Conservation (phyloP, 2,797 vertebrate species). For the Myotis pilosus region DNA sequence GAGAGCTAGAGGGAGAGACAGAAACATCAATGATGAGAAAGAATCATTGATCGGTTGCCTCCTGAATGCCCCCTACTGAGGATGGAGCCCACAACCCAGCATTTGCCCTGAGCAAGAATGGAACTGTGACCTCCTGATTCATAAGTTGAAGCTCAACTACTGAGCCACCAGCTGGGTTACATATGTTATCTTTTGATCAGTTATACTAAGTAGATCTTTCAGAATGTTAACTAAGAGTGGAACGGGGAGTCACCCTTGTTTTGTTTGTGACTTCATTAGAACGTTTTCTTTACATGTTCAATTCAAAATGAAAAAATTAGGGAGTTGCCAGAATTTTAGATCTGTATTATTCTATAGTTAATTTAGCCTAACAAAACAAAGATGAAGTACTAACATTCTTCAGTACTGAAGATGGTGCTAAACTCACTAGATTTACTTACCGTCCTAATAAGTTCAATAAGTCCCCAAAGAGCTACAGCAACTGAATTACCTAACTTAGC, state of each 20-base stretch:
- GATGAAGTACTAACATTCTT: neutral
- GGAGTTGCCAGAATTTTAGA: neutral
- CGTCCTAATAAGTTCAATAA: neutral
- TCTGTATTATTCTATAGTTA: neutral
- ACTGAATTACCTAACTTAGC: neutral
- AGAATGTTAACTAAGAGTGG: neutral
- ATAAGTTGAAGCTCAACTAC: too few species aligned
- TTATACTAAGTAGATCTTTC: neutral
- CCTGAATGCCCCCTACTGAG: too few species aligned
- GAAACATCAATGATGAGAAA: too few species aligned
- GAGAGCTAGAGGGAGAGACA: too few species aligned
- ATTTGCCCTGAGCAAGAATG: too few species aligned
- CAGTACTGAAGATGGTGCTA: neutral
- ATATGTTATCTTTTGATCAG: neutral
- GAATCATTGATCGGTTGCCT: too few species aligned
- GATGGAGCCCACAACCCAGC: too few species aligned
- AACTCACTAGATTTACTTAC: neutral
- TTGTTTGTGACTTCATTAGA: neutral
- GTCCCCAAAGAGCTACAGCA: neutral
- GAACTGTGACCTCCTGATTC: too few species aligned
- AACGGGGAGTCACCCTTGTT: neutral
- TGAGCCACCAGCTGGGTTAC: too few species aligned
- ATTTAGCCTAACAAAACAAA: slow-evolving; percentile 8
- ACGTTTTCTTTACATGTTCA: neutral
- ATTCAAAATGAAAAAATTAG: neutral